Conservation (phyloP, 2,113 vertebrate species). For the Brienomyrus brachyistius region DNA sequence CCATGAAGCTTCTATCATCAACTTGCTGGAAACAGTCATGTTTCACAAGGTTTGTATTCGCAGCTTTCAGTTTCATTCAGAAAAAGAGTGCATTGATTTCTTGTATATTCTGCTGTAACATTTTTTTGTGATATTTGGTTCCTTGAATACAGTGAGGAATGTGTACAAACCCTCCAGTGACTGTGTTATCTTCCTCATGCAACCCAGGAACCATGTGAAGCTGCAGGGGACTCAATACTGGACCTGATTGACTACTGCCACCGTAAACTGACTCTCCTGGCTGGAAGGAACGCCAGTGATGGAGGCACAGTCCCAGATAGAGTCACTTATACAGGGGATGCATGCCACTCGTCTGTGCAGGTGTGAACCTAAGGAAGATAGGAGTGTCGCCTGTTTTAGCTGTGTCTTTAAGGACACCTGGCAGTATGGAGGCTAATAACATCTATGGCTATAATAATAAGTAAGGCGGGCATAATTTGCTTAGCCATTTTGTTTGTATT, state of each 20-base stretch:
- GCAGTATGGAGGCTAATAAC: not conserved
- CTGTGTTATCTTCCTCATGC: not conserved
- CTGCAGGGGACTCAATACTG: slow-evolving; percentile 73
- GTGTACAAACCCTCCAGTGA: not conserved
- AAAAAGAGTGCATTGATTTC: not conserved
- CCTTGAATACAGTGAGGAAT: not conserved
- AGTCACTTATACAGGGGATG: slow-evolving; percentile 20
- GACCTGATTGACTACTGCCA: slow-evolving; percentile 93
- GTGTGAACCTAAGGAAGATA: slow-evolving; percentile 22
- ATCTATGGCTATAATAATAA: not conserved
- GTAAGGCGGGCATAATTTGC: not conserved
- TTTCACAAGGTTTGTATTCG: slow-evolving; percentile 74
- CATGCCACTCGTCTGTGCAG: slow-evolving; percentile 53
- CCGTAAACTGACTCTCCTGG: slow-evolving; percentile 78
- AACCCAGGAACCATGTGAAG: slow-evolving; percentile 79
- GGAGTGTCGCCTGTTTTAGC: slow-evolving; percentile 28
- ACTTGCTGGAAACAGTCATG: slow-evolving; percentile 86
- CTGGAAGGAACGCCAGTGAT: slow-evolving; percentile 42
- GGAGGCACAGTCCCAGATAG: not conserved
- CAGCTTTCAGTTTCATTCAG: not conserved
- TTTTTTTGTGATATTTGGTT: not conserved
- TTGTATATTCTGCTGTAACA: not conserved
- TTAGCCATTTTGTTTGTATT: not conserved
- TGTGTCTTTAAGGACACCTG: not conserved
- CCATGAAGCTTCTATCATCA: slow-evolving; percentile 88